Evolutionary conservation across 2,888 invertebrate species (phyloP).

Genomic region (Macrosiphum euphorbiae): DNA sequence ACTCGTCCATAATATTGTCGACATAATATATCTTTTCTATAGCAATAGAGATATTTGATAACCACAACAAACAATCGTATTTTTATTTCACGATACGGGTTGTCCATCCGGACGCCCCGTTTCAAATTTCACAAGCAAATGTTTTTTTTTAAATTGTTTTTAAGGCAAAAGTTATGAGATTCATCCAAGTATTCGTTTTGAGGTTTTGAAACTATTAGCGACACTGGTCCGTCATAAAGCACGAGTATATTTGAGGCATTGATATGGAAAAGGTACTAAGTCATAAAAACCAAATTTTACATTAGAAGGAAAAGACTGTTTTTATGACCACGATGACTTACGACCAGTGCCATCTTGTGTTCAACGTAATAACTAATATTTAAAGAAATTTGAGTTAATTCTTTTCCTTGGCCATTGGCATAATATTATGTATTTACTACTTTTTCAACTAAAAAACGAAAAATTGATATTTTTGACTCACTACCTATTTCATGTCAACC

Average conservation of each 20-base stretch:
- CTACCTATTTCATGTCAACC: background rate
- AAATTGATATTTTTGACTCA: background rate
- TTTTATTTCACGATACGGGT: too few species aligned
- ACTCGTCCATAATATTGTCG: too few species aligned
- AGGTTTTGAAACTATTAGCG: background rate
- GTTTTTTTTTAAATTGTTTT: background rate
- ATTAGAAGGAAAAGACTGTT: too few species aligned
- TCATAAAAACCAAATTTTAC: too few species aligned
- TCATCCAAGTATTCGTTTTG: background rate
- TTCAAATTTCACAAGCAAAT: background rate
- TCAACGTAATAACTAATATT: conserved; percentile 2
- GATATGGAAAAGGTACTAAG: too few species aligned
- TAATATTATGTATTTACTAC: conserved; percentile 9
- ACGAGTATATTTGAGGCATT: too few species aligned
- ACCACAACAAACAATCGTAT: too few species aligned
- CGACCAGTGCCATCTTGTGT: background rate
- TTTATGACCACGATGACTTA: too few species aligned
- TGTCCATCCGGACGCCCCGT: background rate
- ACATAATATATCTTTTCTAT: too few species aligned
- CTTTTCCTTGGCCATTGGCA: background rate
- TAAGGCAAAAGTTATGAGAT: background rate
- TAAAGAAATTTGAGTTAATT: conserved; percentile 7
- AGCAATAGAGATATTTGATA: too few species aligned
- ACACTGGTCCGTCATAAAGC: background rate
- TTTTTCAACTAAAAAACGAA: background rate